phyloP scores from a whole-genome alignment of 2,888 invertebrate species.

The Brachynemurus nebulosus region DNA sequence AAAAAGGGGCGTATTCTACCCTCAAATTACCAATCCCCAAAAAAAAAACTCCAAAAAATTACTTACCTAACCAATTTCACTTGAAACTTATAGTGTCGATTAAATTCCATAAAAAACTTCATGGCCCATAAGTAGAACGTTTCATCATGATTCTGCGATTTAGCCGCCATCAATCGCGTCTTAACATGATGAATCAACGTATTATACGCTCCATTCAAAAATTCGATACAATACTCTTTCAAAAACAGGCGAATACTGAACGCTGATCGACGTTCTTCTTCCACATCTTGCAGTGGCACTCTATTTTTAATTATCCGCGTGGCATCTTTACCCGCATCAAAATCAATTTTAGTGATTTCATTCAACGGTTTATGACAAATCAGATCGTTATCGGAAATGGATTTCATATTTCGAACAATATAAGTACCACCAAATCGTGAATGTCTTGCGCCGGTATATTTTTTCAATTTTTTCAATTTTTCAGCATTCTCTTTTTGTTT shows the following conservation, averaged over 20 bases:
- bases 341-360: constrained; percentile 62
- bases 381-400: constrained; percentile 74
- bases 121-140: constrained; percentile 90
- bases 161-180: constrained; percentile 51
- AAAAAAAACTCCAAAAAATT: background rate
- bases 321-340: constrained; percentile 58
- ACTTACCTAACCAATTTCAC: constrained; percentile 76
- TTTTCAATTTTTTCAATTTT: constrained; percentile 36
- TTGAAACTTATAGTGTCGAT: constrained; percentile 73
- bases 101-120: constrained; percentile 95
- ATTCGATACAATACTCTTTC: constrained; percentile 89
- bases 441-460: constrained; percentile 52
- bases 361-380: constrained; percentile 78
- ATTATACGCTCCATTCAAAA: constrained; percentile 86
- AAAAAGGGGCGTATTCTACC: no score
- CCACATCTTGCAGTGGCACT: constrained; percentile 48
- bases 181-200: constrained; percentile 79
- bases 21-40: no score
- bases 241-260: constrained; percentile 79
- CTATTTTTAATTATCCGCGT: constrained; percentile 64
- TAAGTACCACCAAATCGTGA: constrained; percentile 91
- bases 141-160: constrained; percentile 73
- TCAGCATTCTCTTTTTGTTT: constrained; percentile 53
- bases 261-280: constrained; percentile 64
- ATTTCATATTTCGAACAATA: constrained; percentile 84